A percentile compares a stretch with the other conserved stretches of the same genome.
phyloP scores from a whole-genome alignment of 2,888 invertebrate species.

The Dicranocentrus wangi region DNA sequence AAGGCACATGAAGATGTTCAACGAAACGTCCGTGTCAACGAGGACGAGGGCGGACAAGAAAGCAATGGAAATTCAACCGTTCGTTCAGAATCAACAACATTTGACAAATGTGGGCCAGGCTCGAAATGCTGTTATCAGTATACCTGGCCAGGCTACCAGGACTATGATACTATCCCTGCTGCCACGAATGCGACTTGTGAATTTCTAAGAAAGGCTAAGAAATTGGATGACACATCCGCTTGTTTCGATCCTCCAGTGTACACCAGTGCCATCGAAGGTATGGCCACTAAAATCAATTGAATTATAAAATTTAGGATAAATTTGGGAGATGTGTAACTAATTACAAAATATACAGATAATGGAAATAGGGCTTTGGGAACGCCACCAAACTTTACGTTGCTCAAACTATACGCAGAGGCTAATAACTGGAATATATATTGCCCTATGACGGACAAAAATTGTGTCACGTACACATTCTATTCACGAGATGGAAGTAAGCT shows the following conservation, averaged over 20 bases:
- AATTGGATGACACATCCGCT: constrained; percentile 25
- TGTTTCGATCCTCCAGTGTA: constrained; percentile 60
- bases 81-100: constrained; percentile 12
- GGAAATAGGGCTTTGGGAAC: neutral
- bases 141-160: constrained; percentile 42
- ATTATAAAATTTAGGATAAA: too few relatives aligned
- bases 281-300: too few relatives aligned
- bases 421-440: constrained; percentile 54
- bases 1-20: too few relatives aligned
- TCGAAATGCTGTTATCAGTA: constrained; percentile 52
- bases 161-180: constrained; percentile 5
- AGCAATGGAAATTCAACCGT: neutral
- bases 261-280: constrained; percentile 9
- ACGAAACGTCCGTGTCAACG: too few relatives aligned
- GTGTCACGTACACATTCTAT: constrained; percentile 49
- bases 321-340: neutral
- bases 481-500: constrained; percentile 19
- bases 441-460: constrained; percentile 30
- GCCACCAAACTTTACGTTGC: constrained; percentile 40
- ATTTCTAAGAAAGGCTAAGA: constrained; percentile 17
- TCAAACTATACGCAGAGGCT: neutral
- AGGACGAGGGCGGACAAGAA: constrained; percentile 25
- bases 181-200: constrained; percentile 50
- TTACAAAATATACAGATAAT: neutral
- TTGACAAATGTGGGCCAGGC: neutral